Percentiles rank a stretch among this genome's conserved stretches.
phyloP scores from a whole-genome alignment of 2,113 vertebrate species.

The Engystomops pustulosus region DNA sequence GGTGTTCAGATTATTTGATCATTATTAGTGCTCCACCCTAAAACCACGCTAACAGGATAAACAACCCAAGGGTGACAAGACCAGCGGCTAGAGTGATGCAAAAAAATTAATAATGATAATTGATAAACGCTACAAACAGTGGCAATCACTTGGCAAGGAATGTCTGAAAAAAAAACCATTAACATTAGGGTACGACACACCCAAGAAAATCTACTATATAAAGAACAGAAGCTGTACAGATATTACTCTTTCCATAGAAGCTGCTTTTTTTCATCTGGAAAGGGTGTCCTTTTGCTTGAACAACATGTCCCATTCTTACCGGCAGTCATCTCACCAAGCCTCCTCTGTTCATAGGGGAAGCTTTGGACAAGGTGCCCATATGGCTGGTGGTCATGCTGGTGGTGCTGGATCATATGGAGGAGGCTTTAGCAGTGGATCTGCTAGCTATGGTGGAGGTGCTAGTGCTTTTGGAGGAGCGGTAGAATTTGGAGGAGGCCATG shows the following conservation, averaged over 20 bases:
- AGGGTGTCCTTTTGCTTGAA: constrained; percentile 19
- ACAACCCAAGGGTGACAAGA: constrained; percentile 26
- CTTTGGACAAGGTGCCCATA: neutral
- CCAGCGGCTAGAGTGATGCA: constrained; percentile 48
- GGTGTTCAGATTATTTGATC: neutral
- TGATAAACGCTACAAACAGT: constrained; percentile 48
- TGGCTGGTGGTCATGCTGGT: neutral
- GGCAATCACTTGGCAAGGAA: constrained; percentile 34
- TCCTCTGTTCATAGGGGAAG: neutral
- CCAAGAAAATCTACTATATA: constrained; percentile 43
- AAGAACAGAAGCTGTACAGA: constrained; percentile 15
- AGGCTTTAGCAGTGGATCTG: neutral
- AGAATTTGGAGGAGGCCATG: neutral
- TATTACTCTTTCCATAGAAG: constrained; percentile 24
- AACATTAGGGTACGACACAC: constrained; percentile 41
- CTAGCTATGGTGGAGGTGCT: neutral
- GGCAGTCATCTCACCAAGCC: neutral
- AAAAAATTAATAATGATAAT: constrained; percentile 54
- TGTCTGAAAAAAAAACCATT: constrained; percentile 43
- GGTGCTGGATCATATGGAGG: neutral
- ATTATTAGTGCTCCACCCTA: constrained; percentile 39
- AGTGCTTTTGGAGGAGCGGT: neutral
- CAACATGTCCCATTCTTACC: constrained; percentile 3
- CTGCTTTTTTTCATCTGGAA: constrained; percentile 45
- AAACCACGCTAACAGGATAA: constrained; percentile 28